These are phyloP conservation scores for Eptesicus fuscus DNA, from an alignment of 2,113 vertebrate genomes.

Conservation along the genomic window DNA sequence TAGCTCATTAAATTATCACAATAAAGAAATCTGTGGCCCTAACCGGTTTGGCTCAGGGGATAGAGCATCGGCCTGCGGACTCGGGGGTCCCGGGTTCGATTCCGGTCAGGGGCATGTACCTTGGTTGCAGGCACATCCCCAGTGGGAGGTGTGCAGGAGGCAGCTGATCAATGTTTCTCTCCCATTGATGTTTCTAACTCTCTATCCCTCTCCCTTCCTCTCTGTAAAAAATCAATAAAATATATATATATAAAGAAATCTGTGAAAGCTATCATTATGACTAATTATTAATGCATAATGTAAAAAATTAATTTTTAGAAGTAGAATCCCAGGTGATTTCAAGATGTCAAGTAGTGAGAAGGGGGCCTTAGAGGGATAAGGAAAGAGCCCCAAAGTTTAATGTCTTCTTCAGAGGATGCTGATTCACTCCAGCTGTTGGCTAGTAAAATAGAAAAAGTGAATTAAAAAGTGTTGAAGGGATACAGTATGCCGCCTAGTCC, in stretches of 20 bases:
- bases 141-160: too few relatives aligned
- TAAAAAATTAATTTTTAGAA: conserved; percentile 13
- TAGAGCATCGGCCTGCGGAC: too few relatives aligned
- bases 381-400: background rate
- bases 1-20: background rate
- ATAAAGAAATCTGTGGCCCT: background rate
- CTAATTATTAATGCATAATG: background rate
- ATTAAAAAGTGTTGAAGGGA: background rate
- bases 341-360: background rate
- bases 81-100: too few relatives aligned
- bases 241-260: background rate
- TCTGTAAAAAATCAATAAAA: too few relatives aligned
- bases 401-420: background rate
- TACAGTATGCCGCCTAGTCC: background rate
- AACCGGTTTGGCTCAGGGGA: too few relatives aligned
- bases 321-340: conserved; percentile 34
- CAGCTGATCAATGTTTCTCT: too few relatives aligned
- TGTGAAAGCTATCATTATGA: background rate
- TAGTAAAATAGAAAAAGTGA: conserved; percentile 4
- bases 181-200: too few relatives aligned
- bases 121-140: too few relatives aligned
- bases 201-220: too few relatives aligned
- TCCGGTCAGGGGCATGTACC: too few relatives aligned
- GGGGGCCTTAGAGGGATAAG: background rate
- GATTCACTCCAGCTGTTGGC: background rate